A percentile compares a stretch with the other conserved stretches of the same genome.
Conservation (phyloP, 37 sponge, comb jelly and placozoan species). For the Tethya wilhelma region DNA sequence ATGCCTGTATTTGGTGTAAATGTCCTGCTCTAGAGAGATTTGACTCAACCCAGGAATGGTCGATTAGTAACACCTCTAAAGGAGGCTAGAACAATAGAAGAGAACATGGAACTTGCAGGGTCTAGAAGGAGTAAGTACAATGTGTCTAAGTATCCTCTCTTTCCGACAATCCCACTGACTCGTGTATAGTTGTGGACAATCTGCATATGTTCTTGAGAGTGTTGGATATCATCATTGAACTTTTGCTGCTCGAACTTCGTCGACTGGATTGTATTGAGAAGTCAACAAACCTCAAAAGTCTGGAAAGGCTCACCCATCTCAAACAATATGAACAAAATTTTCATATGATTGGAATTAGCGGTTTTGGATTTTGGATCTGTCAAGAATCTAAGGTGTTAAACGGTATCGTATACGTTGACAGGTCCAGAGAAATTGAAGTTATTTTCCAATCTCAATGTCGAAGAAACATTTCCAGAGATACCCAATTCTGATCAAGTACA, state of each 20-base stretch:
- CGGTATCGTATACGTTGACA: constrained; percentile 22
- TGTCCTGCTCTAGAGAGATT: background rate
- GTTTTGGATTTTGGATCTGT: background rate
- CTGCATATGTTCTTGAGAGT: constrained; percentile 24
- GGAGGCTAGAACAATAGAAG: constrained; percentile 20
- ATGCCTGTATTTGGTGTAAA: constrained; percentile 42
- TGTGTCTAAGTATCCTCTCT: background rate
- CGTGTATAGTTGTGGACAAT: constrained; percentile 5
- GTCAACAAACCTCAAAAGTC: background rate
- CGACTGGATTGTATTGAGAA: constrained; percentile 6
- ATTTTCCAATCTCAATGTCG: constrained; percentile 3
- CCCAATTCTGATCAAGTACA: background rate
- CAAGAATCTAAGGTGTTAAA: constrained; percentile 9
- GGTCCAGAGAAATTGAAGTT: constrained; percentile 33
- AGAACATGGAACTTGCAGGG: background rate
- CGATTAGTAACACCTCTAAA: background rate
- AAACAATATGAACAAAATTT: background rate
- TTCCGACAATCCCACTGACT: constrained; percentile 6
- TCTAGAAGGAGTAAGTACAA: background rate
- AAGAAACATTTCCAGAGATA: constrained; percentile 12
- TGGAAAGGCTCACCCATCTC: background rate
- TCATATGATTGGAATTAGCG: background rate
- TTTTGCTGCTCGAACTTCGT: background rate
- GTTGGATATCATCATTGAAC: constrained; percentile 14
- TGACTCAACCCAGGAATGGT: background rate